phyloP scores from a whole-genome alignment of 2,113 vertebrate genomes.

The Bothrops jararaca region DNA sequence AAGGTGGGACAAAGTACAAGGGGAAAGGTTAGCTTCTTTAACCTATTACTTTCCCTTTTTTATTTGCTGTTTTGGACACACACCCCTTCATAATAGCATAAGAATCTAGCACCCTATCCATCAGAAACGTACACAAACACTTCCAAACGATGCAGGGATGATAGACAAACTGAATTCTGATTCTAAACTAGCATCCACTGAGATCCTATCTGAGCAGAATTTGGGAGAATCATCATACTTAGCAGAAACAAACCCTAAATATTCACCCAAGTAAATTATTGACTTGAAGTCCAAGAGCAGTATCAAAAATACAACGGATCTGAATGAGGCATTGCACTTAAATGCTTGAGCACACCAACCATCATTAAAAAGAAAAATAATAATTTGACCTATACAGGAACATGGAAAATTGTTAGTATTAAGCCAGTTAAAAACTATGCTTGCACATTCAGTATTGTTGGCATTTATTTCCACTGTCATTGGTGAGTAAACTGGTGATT shows the following conservation, averaged over 20 bases:
- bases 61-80: neutral
- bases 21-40: neutral
- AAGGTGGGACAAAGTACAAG: neutral
- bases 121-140: neutral
- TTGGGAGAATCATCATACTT: neutral
- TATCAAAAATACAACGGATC: neutral
- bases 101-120: neutral
- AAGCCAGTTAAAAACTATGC: neutral
- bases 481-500: neutral
- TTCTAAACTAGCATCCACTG: neutral
- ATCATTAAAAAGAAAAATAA: neutral
- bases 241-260: neutral
- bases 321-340: neutral
- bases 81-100: neutral
- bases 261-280: neutral
- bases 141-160: neutral
- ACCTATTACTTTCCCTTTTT: neutral
- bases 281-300: neutral
- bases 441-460: neutral
- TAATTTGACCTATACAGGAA: neutral
- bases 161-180: neutral
- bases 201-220: neutral
- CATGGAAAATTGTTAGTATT: neutral
- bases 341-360: neutral
- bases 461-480: neutral